Base-by-base conservation (phyloP, 2,888 invertebrate species). In the Plagodis dolabraria region DNA sequence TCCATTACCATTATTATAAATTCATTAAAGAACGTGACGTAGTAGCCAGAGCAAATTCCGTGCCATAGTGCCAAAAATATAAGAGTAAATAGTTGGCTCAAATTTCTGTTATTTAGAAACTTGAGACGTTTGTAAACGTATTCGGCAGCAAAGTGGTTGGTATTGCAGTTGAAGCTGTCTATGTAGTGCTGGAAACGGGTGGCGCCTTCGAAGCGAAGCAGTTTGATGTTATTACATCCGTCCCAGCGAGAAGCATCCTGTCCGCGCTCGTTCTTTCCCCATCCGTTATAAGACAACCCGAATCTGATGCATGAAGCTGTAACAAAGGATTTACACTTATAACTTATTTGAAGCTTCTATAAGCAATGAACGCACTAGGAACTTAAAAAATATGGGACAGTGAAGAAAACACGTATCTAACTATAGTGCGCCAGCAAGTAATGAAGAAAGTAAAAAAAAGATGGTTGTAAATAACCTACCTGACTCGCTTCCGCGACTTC, bases 41-140 rank as follows among this genome's bases (percentile, higher is more conserved):
- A 99, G 80, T 99, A 99, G 0, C 99, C 99, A 8, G 97, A 95
- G 80, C 98, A 97, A 53, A 98, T 95, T 9, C 99, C 99, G 86
- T 99, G 99, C 99, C 99, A 99, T 0, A 98, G 78, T 0, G 99
- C 98, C 43, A 99, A 94, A 87, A 99, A 99, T 0, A 95, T 57
- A 44, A 99, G 89, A 0, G 99, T 97, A 0, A 95, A 93, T 0
- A 95, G 91, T 84, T 99, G 99, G 65, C 99, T 99, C 2, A 95
- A 87, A 44, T 94, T 93, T 22, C 96, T 94, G 85, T 96, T 98
- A 48, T 97, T 97, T 49, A 99, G 92, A 85, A 98, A 99, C 80
- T 96, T 97, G 45, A 99, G 93, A 5, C 99, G 94, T 82, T 99
- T 99, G 92, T 98, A 99, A 33, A 99, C 93, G 83, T 99, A 98